Evolutionary conservation across 2,797 vertebrate species (phyloP).

Genomic region (Aulostomus chinensis): DNA sequence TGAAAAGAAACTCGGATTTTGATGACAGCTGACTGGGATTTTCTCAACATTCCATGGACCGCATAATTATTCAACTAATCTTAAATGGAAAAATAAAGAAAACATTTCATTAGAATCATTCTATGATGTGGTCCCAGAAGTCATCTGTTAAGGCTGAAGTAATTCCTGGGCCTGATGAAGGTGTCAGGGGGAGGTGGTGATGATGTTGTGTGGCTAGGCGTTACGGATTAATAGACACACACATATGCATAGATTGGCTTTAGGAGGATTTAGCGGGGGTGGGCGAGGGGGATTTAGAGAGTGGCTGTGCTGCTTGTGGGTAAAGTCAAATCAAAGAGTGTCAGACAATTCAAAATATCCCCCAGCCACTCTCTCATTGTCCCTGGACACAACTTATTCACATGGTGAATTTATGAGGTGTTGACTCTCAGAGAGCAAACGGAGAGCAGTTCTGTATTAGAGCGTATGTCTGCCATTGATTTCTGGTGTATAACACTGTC

Average conservation of each 20-base stretch:
- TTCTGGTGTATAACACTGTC: constrained; percentile 51
- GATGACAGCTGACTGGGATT: too few relatives aligned
- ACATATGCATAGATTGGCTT: constrained; percentile 32
- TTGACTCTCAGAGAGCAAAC: constrained; percentile 52
- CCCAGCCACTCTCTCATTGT: constrained; percentile 25
- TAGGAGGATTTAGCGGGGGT: constrained; percentile 41
- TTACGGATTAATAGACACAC: constrained; percentile 63
- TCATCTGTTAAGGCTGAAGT: constrained; percentile 33
- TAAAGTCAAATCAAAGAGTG: constrained; percentile 52
- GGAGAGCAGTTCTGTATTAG: constrained; percentile 23
- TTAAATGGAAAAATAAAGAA: too few relatives aligned
- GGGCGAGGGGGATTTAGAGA: constrained; percentile 46
- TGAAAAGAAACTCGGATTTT: too few relatives aligned
- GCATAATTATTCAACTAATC: too few relatives aligned
- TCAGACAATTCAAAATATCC: constrained; percentile 40
- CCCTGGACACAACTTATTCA: constrained; percentile 47
- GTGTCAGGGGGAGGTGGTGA: constrained; percentile 62
- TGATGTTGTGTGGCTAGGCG: constrained; percentile 64
- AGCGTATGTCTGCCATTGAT: constrained; percentile 44
- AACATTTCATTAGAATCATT: neutral
- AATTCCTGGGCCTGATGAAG: constrained; percentile 66
- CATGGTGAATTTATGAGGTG: constrained; percentile 58
- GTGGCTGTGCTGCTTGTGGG: constrained; percentile 13
- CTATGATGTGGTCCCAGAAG: constrained; percentile 12
- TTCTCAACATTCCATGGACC: too few relatives aligned